A percentile compares a stretch with the other conserved stretches of the same genome.
These are phyloP conservation scores for Pteronotus mesoamericanus DNA, from an alignment of 2,797 vertebrate genomes.

Conservation along the genomic window DNA sequence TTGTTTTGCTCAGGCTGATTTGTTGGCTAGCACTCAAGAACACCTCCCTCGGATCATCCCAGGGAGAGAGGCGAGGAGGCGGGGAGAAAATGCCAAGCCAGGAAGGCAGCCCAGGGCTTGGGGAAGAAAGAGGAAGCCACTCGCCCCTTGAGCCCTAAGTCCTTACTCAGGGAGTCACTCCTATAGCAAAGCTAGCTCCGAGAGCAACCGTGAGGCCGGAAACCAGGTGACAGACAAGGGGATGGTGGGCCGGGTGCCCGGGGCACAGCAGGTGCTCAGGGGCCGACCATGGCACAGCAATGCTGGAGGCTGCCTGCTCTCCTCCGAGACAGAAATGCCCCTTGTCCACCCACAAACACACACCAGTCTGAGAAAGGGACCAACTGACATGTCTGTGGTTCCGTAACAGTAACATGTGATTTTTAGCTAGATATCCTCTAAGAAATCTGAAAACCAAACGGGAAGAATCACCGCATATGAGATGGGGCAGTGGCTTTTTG, in stretches of 20 bases:
- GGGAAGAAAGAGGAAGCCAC: not conserved
- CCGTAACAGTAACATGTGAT: not conserved
- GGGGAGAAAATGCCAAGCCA: not conserved
- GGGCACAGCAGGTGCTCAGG: not conserved
- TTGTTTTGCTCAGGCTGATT: not conserved
- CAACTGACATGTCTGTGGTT: not conserved
- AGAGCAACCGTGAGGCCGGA: not conserved
- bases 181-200: not conserved
- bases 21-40: slow-evolving; percentile 44
- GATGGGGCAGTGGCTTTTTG: not conserved
- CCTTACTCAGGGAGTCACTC: not conserved
- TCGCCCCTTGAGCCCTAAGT: not conserved
- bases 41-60: not conserved
- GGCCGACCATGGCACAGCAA: not conserved
- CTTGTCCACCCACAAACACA: not conserved
- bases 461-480: not conserved
- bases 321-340: not conserved
- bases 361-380: not conserved
- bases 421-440: not conserved
- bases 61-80: not conserved
- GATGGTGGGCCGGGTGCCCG: not conserved
- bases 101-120: not conserved
- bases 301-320: not conserved
- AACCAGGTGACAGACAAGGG: not conserved
- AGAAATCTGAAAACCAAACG: not conserved